Conservation (phyloP, 30 jellyfish, hydroid and myxozoan species). For the Catostylus mosaicus region DNA sequence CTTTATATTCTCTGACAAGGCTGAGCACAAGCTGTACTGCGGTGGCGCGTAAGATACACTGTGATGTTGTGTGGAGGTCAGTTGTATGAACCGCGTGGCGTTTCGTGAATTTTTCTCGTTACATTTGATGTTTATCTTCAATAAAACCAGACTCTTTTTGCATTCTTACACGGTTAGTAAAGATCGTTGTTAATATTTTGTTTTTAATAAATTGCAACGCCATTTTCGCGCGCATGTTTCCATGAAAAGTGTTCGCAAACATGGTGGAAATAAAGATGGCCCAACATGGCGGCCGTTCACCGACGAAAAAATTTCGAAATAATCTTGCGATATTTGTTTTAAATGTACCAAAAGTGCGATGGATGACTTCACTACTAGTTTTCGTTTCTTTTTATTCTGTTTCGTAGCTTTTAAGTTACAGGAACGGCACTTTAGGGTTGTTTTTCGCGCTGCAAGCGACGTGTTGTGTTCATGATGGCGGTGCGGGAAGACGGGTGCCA, state of each 20-base stretch:
- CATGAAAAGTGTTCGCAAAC: slow-evolving; percentile 28
- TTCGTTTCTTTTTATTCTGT: not conserved
- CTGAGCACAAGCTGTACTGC: too few species aligned
- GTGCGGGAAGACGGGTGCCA: slow-evolving; percentile 89
- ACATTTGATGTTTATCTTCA: not conserved
- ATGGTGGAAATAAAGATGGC: slow-evolving; percentile 83
- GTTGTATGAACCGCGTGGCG: slow-evolving; percentile 24
- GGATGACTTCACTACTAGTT: not conserved
- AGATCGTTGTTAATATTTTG: not conserved
- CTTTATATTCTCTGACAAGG: too few species aligned
- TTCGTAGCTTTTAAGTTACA: not conserved
- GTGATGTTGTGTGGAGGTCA: not conserved
- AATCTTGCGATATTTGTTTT: not conserved
- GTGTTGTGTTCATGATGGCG: slow-evolving; percentile 84
- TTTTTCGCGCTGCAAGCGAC: not conserved
- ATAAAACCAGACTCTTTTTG: not conserved
- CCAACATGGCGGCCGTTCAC: slow-evolving; percentile 73
- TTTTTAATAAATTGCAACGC: not conserved
- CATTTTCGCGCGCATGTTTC: slow-evolving; percentile 60
- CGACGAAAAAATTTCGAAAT: not conserved
- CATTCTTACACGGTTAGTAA: not conserved
- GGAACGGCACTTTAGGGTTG: not conserved
- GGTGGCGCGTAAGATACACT: slow-evolving; percentile 10
- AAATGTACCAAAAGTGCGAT: not conserved
- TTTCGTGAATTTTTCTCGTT: not conserved